Evolutionary conservation across 2,888 invertebrate species (phyloP).

Genomic region (Drosophila mimetica): DNA sequence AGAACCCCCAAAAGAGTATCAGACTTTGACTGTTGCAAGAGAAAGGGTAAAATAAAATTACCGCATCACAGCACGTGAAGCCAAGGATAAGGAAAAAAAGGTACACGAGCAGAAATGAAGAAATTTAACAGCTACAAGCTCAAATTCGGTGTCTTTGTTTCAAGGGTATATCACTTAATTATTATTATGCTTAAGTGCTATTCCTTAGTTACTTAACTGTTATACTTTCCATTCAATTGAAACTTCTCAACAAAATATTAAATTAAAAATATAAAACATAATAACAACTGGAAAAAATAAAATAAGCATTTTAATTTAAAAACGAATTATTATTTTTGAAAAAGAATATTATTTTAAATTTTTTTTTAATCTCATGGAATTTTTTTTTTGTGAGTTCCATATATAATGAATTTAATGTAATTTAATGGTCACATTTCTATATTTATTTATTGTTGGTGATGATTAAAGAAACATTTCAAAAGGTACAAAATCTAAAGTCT

Average conservation of each 20-base stretch:
- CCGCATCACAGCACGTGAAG: conserved; percentile 55
- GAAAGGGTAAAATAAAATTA: conserved; percentile 46
- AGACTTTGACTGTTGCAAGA: neutral
- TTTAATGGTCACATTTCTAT: neutral
- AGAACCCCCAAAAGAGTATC: conserved; percentile 11
- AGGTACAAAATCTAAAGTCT: too few relatives aligned
- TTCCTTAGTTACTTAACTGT: neutral
- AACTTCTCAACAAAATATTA: too few relatives aligned
- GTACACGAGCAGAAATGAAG: conserved; percentile 8
- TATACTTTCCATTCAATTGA: neutral
- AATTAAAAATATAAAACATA: neutral
- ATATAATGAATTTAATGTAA: neutral
- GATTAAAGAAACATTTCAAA: too few relatives aligned
- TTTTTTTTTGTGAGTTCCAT: too few relatives aligned
- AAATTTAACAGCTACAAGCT: conserved; percentile 1
- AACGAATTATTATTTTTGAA: too few relatives aligned
- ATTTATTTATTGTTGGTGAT: too few relatives aligned
- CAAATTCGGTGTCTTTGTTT: neutral
- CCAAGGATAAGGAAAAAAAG: conserved; percentile 20
- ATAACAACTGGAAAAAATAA: too few relatives aligned
- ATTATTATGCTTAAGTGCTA: neutral
- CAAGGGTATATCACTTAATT: conserved; percentile 17
- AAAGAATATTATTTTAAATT: too few relatives aligned
- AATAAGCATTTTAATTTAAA: too few relatives aligned
- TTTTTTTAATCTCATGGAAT: too few relatives aligned